These are phyloP conservation scores for Esox lucius DNA, from an alignment of 2,797 vertebrate species.

Conservation along the genomic window DNA sequence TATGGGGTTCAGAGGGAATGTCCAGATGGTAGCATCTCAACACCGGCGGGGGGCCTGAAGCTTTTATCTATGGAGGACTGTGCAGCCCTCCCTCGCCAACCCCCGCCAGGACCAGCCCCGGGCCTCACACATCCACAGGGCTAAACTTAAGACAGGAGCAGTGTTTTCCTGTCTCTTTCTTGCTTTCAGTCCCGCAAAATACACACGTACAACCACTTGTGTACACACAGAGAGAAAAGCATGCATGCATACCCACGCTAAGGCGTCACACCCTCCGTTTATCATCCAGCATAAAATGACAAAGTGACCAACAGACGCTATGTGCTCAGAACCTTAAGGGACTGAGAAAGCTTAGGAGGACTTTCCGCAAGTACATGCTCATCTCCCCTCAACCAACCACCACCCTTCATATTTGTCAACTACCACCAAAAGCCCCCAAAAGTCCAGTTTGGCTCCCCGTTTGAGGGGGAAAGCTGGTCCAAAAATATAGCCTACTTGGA, in stretches of 20 bases:
- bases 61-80: constrained; percentile 65
- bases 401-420: not conserved
- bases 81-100: constrained; percentile 1
- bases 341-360: not conserved
- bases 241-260: not conserved
- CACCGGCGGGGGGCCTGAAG: constrained; percentile 63
- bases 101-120: not conserved
- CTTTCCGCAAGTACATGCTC: not conserved
- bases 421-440: not conserved
- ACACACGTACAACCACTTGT: constrained; percentile 21
- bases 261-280: no score
- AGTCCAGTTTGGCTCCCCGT: constrained; percentile 35
- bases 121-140: not conserved
- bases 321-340: no score
- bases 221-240: constrained; percentile 34
- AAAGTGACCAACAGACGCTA: no score
- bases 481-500: constrained; percentile 51
- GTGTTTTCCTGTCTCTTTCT: constrained; percentile 40
- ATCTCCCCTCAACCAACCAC: not conserved
- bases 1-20: constrained; percentile 57
- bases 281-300: no score
- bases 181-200: not conserved
- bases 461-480: constrained; percentile 51
- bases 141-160: constrained; percentile 4
- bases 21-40: constrained; percentile 70